Evolutionary conservation across 2,797 vertebrate species (phyloP).

Genomic region (Lagocephalus sceleratus): DNA sequence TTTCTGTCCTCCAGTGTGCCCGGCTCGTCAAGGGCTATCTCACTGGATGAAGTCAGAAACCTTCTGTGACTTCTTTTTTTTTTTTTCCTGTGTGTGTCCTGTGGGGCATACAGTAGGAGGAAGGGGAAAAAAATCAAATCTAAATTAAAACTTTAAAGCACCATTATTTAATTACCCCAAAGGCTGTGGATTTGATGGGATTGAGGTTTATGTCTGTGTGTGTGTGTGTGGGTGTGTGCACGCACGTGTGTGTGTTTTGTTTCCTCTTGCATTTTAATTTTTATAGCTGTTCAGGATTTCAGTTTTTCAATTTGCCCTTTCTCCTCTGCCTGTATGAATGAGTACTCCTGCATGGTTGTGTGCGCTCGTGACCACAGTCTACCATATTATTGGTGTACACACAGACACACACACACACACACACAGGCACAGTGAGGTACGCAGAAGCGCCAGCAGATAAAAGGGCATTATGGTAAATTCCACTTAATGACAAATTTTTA

Average conservation of each 20-base stretch:
- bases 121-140: constrained; percentile 71
- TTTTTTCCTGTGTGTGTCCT: background rate
- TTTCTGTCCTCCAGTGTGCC: constrained; percentile 49
- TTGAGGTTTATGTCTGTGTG: constrained; percentile 42
- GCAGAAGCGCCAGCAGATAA: constrained; percentile 97
- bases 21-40: constrained; percentile 59
- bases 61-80: constrained; percentile 20
- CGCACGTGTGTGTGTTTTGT: constrained; percentile 17
- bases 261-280: constrained; percentile 34
- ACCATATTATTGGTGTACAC: constrained; percentile 81
- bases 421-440: constrained; percentile 73
- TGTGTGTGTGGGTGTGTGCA: constrained; percentile 20
- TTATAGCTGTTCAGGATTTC: constrained; percentile 88
- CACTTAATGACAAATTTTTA: constrained; percentile 99
- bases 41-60: constrained; percentile 50
- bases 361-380: constrained; percentile 59
- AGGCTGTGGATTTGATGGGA: constrained; percentile 85
- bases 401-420: constrained; percentile 77
- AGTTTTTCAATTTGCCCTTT: constrained; percentile 94
- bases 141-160: constrained; percentile 99
- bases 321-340: constrained; percentile 16
- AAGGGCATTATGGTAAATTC: constrained; percentile 99
- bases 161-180: constrained; percentile 99
- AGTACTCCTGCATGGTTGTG: constrained; percentile 6
- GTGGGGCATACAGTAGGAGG: constrained; percentile 76